Evolutionary conservation across 2,888 invertebrate genomes (phyloP).

Genomic region (Tuta absoluta): DNA sequence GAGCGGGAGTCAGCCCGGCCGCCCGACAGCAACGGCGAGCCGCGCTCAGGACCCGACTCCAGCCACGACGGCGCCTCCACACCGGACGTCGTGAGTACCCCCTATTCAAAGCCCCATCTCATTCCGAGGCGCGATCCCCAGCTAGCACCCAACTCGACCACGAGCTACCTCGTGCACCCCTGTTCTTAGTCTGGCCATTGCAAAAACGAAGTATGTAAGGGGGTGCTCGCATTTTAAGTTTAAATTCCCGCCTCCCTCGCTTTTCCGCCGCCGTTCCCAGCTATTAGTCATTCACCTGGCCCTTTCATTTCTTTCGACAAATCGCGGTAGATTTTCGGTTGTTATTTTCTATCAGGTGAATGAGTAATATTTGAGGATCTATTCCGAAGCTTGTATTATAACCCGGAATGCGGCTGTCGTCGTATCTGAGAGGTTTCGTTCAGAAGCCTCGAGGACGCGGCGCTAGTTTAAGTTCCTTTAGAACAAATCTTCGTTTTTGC

Average conservation of each 20-base stretch:
- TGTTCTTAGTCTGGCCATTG: conserved; percentile 89
- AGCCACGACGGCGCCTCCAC: conserved; percentile 97
- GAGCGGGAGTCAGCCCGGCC: conserved; percentile 97
- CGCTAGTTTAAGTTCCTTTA: conserved; percentile 73
- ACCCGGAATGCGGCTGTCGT: conserved; percentile 44
- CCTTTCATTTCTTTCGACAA: background rate
- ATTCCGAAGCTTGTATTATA: conserved; percentile 30
- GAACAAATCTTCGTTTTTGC: conserved; percentile 82
- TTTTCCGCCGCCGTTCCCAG: conserved; percentile 32
- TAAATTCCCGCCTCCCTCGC: conserved; percentile 76
- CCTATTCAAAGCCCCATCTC: conserved; percentile 85
- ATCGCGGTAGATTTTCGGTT: background rate
- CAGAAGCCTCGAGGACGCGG: conserved; percentile 52
- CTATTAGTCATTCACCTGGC: conserved; percentile 11
- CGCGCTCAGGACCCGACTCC: conserved; percentile 94
- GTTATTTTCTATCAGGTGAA: background rate
- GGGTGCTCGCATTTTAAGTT: conserved; percentile 85
- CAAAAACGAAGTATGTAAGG: conserved; percentile 86
- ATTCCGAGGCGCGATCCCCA: conserved; percentile 83
- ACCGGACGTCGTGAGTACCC: conserved; percentile 98
- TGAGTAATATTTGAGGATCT: conserved; percentile 16
- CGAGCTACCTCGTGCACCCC: conserved; percentile 92
- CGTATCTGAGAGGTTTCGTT: conserved; percentile 47
- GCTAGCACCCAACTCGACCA: conserved; percentile 84
- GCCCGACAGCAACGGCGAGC: conserved; percentile 86